These are phyloP conservation scores for Macrosteles quadrilineatus DNA, from an alignment of 1,140 invertebrate genomes.

Conservation along the genomic window DNA sequence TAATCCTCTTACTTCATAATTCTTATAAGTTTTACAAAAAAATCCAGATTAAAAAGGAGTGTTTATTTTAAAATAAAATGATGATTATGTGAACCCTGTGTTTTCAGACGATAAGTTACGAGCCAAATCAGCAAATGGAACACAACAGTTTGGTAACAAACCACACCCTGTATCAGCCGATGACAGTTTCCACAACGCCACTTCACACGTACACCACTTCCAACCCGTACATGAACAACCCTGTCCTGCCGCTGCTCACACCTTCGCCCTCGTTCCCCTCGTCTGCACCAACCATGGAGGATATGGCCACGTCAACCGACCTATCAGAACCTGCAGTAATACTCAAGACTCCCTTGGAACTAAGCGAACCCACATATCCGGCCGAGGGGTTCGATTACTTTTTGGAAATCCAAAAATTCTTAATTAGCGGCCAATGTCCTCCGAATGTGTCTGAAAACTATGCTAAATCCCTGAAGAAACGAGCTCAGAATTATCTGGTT, in stretches of 20 bases:
- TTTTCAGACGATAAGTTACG: conserved; percentile 23
- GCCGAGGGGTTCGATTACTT: conserved; percentile 37
- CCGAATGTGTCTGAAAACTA: conserved; percentile 36
- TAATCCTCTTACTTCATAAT: too few species aligned
- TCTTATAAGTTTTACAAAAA: too few species aligned
- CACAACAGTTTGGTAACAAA: not conserved
- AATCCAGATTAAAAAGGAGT: too few species aligned
- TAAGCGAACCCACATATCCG: conserved; percentile 25
- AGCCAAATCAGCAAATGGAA: not conserved
- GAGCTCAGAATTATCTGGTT: conserved; percentile 39
- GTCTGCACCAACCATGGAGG: not conserved
- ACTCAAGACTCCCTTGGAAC: not conserved
- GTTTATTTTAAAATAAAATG: too few species aligned
- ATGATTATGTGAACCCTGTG: too few species aligned
- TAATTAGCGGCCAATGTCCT: conserved; percentile 30
- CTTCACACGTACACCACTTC: conserved; percentile 2
- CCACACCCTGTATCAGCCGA: conserved; percentile 25
- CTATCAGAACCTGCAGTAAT: not conserved
- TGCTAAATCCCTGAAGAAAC: conserved; percentile 35
- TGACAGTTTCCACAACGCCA: conserved; percentile 15
- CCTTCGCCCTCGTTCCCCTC: not conserved
- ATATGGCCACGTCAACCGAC: not conserved
- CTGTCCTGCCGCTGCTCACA: conserved; percentile 11
- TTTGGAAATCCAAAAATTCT: conserved; percentile 37
- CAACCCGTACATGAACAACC: conserved; percentile 22